Conservation (phyloP, 2,113 vertebrate genomes). For the Apodemus speciosus region DNA sequence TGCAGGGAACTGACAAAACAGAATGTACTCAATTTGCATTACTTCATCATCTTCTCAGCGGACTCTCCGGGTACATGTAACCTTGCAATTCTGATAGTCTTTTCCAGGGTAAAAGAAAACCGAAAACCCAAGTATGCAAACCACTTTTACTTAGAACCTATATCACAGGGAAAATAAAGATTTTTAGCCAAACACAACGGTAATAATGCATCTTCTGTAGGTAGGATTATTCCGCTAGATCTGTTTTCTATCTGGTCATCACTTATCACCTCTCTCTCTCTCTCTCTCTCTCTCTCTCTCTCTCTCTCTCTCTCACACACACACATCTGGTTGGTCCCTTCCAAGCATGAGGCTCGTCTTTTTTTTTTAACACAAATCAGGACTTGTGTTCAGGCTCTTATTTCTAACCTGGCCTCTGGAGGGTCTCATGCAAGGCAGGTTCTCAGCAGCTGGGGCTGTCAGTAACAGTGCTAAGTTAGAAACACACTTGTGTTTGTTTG, state of each 20-base stretch:
- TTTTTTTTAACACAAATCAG: background rate
- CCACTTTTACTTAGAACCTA: background rate
- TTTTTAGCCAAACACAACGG: background rate
- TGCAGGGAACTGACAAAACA: background rate
- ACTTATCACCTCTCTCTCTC: background rate
- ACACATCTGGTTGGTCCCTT: background rate
- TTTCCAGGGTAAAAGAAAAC: background rate
- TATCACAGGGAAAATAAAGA: background rate
- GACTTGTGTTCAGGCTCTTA: background rate
- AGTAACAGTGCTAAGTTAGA: slow-evolving; percentile 47
- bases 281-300: too few relatives aligned
- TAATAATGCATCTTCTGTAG: slow-evolving; percentile 7
- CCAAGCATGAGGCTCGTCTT: background rate
- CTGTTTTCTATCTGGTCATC: background rate
- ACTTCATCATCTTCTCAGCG: slow-evolving; percentile 19
- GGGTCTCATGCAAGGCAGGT: background rate
- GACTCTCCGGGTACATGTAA: background rate
- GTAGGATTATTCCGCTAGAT: background rate
- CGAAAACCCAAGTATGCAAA: background rate
- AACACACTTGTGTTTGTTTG: background rate
- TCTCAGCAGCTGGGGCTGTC: slow-evolving; percentile 61
- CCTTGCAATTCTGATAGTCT: background rate
- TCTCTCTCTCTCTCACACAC: too few relatives aligned
- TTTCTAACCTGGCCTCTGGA: background rate
- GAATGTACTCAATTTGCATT: background rate